Evolutionary conservation across 2,888 invertebrate species (phyloP), one percentile per base, ranked within the genome.

Genomic region (Plemyria rubiginata): DNA sequence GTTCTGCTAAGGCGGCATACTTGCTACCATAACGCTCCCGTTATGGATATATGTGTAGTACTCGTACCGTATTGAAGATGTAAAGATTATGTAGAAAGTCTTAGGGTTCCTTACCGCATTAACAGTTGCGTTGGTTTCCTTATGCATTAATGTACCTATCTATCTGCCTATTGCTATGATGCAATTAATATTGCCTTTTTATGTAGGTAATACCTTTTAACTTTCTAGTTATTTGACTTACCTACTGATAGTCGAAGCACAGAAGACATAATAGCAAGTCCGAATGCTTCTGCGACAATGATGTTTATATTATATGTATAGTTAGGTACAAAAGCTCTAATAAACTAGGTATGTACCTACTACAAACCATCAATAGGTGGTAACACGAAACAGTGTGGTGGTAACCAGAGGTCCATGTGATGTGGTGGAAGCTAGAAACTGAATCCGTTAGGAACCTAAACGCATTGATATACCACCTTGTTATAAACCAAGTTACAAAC

Each of bases 31-130:
- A 28, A 46, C 49, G 57, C 49, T 57, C 49, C 48, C 49, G 62
- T 62, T 46, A 62, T 54, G 62, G 41, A 62, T 62, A 49, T 57
- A 54, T 58, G 62, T n/a, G n/a, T n/a, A n/a, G n/a, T n/a, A 29
- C 49, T 38, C 4, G 32, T 5, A 32, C 32, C 32, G 32, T 57
- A 63, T 54, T 60, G 48, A 60, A 56, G 59, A 63, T 59, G 54
- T 54, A 46, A 54, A 63, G 62, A 59, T 59, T 50, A 59, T 11
- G 51, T 52, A 50, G 59, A 55, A 63, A 59, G 59, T 55, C 11
- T 36, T 29, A 32, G 13, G n/a, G 49, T 49, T 28, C 29, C 29
- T n/a, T 57, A 56, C 2, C n/a, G 29, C 29, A 49, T n/a, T 49
- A 16, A 9, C 11, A 36, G 11, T 38, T 38, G 0, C 36, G 11